Conservation (phyloP, 2,797 vertebrate genomes). For the Chrosomus eos region DNA sequence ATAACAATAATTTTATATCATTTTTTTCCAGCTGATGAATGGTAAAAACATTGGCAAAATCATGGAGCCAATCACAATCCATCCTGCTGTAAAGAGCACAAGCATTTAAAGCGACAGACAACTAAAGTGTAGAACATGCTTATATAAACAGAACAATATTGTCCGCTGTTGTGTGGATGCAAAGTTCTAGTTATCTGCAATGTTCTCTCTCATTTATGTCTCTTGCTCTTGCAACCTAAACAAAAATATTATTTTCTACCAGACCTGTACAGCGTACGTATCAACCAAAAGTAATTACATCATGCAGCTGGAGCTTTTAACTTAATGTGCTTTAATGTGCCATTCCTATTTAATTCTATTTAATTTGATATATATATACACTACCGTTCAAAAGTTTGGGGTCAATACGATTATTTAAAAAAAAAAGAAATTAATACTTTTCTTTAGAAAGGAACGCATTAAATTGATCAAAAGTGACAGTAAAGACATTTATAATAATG, state of each 20-base stretch:
- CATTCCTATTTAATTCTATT: too few species aligned
- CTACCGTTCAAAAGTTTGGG: too few species aligned
- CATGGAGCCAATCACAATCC: neutral
- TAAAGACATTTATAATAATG: too few species aligned
- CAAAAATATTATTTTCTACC: neutral
- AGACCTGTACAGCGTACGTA: neutral
- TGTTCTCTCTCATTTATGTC: neutral
- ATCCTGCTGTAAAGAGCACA: neutral
- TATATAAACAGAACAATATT: neutral
- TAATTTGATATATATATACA: too few species aligned
- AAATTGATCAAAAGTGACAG: too few species aligned
- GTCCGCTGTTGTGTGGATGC: neutral
- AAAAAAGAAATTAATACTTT: too few species aligned
- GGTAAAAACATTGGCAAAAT: neutral
- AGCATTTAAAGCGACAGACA: too few species aligned
- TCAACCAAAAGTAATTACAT: too few species aligned
- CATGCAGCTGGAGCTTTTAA: too few species aligned
- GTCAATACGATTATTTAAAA: too few species aligned
- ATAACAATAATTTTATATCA: neutral
- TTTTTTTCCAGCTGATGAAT: neutral
- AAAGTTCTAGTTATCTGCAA: neutral
- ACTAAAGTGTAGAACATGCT: neutral
- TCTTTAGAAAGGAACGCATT: too few species aligned
- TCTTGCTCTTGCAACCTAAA: neutral
- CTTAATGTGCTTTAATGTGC: too few species aligned